phyloP scores from a whole-genome alignment of 2,888 invertebrate species.

The Gandaritis pyraliata region DNA sequence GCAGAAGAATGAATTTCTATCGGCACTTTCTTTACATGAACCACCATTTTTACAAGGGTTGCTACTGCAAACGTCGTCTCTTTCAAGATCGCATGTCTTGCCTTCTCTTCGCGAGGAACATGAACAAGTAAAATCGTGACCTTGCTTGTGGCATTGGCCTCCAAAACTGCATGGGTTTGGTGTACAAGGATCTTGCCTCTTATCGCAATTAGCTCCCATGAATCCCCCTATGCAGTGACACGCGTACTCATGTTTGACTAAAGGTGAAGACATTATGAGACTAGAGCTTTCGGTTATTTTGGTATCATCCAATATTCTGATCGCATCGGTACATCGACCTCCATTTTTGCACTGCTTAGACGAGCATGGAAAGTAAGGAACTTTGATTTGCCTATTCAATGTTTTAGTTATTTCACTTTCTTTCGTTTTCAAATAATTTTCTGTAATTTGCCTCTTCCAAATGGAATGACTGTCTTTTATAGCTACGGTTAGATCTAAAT shows the following conservation, averaged over 20 bases:
- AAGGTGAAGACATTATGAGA: slow-evolving; percentile 92
- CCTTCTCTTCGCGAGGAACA: slow-evolving; percentile 93
- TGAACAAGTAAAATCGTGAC: slow-evolving; percentile 92
- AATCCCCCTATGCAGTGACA: slow-evolving; percentile 94
- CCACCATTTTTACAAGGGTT: slow-evolving; percentile 96
- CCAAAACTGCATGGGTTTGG: slow-evolving; percentile 95
- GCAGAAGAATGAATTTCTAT: slow-evolving; percentile 95
- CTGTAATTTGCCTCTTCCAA: slow-evolving; percentile 86
- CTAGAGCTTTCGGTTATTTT: slow-evolving; percentile 92
- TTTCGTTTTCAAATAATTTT: slow-evolving; percentile 87
- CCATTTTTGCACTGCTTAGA: slow-evolving; percentile 90
- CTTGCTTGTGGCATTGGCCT: slow-evolving; percentile 93
- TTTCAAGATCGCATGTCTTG: slow-evolving; percentile 92
- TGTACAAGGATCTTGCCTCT: slow-evolving; percentile 94
- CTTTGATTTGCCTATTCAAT: slow-evolving; percentile 84
- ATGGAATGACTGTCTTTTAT: slow-evolving; percentile 85
- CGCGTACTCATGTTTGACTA: slow-evolving; percentile 89
- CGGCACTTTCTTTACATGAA: slow-evolving; percentile 94
- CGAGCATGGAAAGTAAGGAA: slow-evolving; percentile 92
- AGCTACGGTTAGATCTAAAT: slow-evolving; percentile 89
- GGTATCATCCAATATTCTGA: slow-evolving; percentile 87
- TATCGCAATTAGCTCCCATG: slow-evolving; percentile 92
- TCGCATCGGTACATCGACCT: slow-evolving; percentile 89
- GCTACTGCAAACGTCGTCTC: slow-evolving; percentile 92
- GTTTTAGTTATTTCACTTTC: slow-evolving; percentile 86